These are phyloP conservation scores for Pedetes capensis DNA, from an alignment of 2,113 vertebrate species.

Conservation along the genomic window DNA sequence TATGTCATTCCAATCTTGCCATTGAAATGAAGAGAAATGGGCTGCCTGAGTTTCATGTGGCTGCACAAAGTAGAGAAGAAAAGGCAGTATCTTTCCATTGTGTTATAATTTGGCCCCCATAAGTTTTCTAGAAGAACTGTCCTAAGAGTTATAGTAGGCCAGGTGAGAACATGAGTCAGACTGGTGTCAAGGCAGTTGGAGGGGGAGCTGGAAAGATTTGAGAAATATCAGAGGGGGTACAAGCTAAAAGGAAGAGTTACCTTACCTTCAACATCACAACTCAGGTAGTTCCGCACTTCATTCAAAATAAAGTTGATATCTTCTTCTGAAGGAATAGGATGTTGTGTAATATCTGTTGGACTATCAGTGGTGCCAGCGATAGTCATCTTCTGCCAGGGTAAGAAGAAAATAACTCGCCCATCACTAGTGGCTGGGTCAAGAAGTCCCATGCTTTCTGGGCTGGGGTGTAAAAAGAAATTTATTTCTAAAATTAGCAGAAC, in stretches of 20 bases:
- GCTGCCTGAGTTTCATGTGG: not conserved
- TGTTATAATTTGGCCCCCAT: not conserved
- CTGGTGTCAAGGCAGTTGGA: not conserved
- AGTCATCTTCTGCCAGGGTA: slow-evolving; percentile 99
- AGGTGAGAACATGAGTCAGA: not conserved
- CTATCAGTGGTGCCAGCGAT: slow-evolving; percentile 97
- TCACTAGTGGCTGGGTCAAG: slow-evolving; percentile 97
- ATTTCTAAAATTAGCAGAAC: slow-evolving; percentile 10
- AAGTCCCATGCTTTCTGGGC: slow-evolving; percentile 97
- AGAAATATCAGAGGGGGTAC: not conserved
- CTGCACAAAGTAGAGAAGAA: not conserved
- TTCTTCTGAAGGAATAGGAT: slow-evolving; percentile 91
- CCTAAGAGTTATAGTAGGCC: not conserved
- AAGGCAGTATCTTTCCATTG: not conserved
- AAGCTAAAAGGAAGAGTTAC: not conserved
- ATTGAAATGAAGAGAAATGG: not conserved
- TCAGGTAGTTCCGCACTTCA: slow-evolving; percentile 96
- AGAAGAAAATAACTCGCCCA: slow-evolving; percentile 97
- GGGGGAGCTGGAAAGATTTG: not conserved
- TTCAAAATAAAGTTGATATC: slow-evolving; percentile 94
- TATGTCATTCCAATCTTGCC: not conserved
- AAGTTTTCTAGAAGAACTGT: not conserved
- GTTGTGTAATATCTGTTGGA: slow-evolving; percentile 89
- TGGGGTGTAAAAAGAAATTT: slow-evolving; percentile 81
- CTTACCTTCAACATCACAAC: slow-evolving; percentile 93